Percentiles rank a stretch among this genome's conserved stretches.
phyloP scores from a whole-genome alignment of 2,888 invertebrate genomes.

The Eucera pruinosa region DNA sequence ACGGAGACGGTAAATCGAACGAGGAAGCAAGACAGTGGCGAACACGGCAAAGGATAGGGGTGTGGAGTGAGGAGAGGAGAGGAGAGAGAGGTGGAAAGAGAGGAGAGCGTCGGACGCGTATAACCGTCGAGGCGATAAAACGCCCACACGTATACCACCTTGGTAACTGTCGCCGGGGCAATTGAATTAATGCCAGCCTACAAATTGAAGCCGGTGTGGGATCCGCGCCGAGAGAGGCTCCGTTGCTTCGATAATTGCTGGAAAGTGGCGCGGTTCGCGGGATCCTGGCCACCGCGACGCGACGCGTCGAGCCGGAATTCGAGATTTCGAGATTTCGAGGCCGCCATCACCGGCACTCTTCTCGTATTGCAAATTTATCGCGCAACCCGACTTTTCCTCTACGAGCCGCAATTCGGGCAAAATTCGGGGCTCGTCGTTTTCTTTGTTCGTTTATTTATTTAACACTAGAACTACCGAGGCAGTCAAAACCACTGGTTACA shows the following conservation, averaged over 20 bases:
- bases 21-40: constrained; percentile 15
- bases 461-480: no score
- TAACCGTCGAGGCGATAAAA: constrained; percentile 77
- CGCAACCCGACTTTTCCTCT: no score
- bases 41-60: constrained; percentile 1
- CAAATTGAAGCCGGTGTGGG: constrained; percentile 80
- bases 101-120: constrained; percentile 60
- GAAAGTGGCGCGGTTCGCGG: constrained; percentile 76
- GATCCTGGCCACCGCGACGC: constrained; percentile 50
- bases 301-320: constrained; percentile 33
- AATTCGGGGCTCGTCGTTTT: no score
- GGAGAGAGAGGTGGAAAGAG: constrained; percentile 28
- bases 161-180: constrained; percentile 79
- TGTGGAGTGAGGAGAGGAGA: background rate
- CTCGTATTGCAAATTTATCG: no score
- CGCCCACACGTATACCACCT: constrained; percentile 76
- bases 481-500: no score
- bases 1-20: constrained; percentile 6
- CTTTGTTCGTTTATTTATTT: no score
- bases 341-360: background rate
- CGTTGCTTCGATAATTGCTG: constrained; percentile 78
- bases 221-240: constrained; percentile 68
- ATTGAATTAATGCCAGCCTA: constrained; percentile 82
- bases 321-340: constrained; percentile 10
- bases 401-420: no score